These are phyloP conservation scores for Girardia tigrina DNA, from an alignment of 2,888 invertebrate species.

Conservation along the genomic window DNA sequence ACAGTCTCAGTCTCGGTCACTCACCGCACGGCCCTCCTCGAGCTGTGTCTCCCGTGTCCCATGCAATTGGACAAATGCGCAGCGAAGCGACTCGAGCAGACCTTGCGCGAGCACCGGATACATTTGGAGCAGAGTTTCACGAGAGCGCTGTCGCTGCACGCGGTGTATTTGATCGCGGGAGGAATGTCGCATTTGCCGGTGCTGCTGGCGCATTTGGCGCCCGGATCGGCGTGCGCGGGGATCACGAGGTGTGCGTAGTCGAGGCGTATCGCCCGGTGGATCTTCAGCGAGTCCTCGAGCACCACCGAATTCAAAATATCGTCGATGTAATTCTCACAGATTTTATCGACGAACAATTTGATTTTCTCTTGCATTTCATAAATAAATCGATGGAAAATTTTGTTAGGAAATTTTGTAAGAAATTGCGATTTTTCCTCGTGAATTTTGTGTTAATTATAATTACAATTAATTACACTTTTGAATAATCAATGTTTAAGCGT, in stretches of 20 bases:
- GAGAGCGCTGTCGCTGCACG: background rate
- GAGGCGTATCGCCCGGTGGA: constrained; percentile 32
- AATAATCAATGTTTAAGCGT: background rate
- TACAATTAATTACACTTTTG: constrained; percentile 1
- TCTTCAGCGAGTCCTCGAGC: constrained; percentile 15
- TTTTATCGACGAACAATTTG: background rate
- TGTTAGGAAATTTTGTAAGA: no score
- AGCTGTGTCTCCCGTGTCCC: constrained; percentile 33
- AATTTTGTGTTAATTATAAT: background rate
- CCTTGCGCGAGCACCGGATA: constrained; percentile 26
- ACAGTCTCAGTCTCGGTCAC: no score
- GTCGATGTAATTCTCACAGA: constrained; percentile 2
- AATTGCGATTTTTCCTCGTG: no score
- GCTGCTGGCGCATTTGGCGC: background rate
- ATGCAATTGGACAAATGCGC: constrained; percentile 34
- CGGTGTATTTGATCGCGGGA: background rate
- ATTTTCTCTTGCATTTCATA: constrained; percentile 8
- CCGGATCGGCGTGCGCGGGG: background rate
- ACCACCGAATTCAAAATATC: constrained; percentile 10
- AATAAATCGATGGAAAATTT: no score
- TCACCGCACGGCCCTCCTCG: constrained; percentile 25
- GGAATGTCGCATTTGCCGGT: background rate
- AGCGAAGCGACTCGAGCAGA: constrained; percentile 31
- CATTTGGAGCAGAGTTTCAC: constrained; percentile 8
- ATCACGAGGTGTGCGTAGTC: constrained; percentile 28